phyloP scores from a whole-genome alignment of 2,113 vertebrate genomes.

The Muscicapa adusta region DNA sequence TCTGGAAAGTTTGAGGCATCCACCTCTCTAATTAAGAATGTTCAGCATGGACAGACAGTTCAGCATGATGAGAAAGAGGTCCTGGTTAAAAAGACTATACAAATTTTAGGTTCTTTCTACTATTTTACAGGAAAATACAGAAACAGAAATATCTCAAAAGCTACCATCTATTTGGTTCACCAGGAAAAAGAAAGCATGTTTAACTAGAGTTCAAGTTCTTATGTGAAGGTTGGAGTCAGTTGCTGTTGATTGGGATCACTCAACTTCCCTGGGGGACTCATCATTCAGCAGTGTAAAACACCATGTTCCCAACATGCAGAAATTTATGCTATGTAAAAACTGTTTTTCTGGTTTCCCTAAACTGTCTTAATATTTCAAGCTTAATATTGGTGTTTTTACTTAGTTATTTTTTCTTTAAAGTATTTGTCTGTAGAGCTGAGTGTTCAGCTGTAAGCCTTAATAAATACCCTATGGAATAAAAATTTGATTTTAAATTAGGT shows the following conservation, averaged over 20 bases:
- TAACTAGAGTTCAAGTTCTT: not conserved
- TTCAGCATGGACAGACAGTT: not conserved
- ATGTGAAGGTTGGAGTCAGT: not conserved
- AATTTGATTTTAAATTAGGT: not conserved
- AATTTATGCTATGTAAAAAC: not conserved
- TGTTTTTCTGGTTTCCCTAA: not conserved
- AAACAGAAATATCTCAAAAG: not conserved
- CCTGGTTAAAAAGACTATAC: not conserved
- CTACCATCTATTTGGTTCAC: not conserved
- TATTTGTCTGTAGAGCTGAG: not conserved
- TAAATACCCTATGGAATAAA: not conserved
- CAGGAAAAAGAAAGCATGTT: not conserved
- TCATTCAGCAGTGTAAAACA: not conserved
- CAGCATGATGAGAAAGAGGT: not conserved
- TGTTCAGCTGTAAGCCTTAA: not conserved
- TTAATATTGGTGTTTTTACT: not conserved
- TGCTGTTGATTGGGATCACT: not conserved
- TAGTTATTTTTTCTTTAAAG: not conserved
- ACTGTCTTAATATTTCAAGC: not conserved
- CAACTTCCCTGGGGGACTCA: rapidly evolving
- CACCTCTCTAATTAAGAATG: not conserved
- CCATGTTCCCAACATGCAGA: not conserved
- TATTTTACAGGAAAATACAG: not conserved
- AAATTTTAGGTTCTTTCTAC: not conserved
- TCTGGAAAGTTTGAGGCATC: not conserved